Base-by-base conservation (phyloP, 2,888 invertebrate genomes). In the Plagiodera versicolora region DNA sequence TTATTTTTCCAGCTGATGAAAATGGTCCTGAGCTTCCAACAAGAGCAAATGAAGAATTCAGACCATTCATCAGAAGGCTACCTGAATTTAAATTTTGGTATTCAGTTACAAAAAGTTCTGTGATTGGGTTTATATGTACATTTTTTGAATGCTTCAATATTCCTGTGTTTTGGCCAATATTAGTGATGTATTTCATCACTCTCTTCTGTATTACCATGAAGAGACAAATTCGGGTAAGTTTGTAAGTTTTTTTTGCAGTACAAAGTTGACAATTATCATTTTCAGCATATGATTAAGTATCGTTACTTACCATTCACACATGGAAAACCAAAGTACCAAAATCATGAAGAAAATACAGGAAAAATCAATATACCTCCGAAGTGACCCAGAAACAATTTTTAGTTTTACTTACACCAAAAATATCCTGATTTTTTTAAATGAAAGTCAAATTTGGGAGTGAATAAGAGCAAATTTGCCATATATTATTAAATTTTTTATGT, bases 51-150 rank as follows among this genome's bases (percentile, higher is more conserved):
- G 98, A 99, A 83, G 99, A 99, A 81, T 99, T 99, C 80, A 88
- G 97, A 74, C 99, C 99, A 52, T 99, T 99, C 80, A 98, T 99
- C 80, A 82, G 90, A 69, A 87, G 99, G 73, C 83, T 99, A 78
- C 99, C 99, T 49, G 99, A 99, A 83, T 99, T 99, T 79, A 99
- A 99, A 82, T 99, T 99, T 82, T 98, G 98, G 98, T 90, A 98
- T 72, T 96, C 98, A 71, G 93, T 97, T 64, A 90, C 93, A 62
- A 97, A 96, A 80, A 96, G 98, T 71, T 95, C 98, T 39, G 71
- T 95, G 10, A 86, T 99, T 72, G 96, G 92, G 46, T 86, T 94
- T 77, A 82, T 89, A 70, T 97, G 96, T 83, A 99, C 99, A 62
- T 93, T 97, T 82, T 97, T 99, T 80, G 96, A 98, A 76, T 91